These are phyloP conservation scores for Carpatolechia fugitivella DNA, from an alignment of 2,888 invertebrate genomes.

Conservation along the genomic window DNA sequence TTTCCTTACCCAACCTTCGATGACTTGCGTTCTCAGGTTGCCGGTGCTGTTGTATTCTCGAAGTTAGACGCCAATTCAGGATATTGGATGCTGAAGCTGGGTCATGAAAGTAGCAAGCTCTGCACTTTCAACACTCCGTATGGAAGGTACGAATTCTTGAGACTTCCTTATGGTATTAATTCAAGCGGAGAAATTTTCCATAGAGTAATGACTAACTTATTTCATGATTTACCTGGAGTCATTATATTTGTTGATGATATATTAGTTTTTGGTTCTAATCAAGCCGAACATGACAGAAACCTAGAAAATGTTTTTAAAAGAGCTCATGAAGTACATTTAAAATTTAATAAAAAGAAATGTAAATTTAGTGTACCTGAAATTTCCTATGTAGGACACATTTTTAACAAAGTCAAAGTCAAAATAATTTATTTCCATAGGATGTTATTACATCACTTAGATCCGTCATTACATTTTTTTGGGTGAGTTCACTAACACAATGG, in stretches of 20 bases:
- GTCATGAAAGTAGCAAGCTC: conserved; percentile 15
- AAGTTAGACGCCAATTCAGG: conserved; percentile 21
- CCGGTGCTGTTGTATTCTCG: conserved; percentile 9
- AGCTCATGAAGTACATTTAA: conserved; percentile 14
- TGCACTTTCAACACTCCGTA: conserved; percentile 23
- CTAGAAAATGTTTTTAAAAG: conserved; percentile 12
- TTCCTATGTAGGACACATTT: conserved; percentile 16
- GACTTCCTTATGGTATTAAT: conserved; percentile 27
- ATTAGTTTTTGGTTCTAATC: conserved; percentile 11
- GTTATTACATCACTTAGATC: conserved; percentile 12
- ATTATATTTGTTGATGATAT: conserved; percentile 22
- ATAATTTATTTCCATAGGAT: too few species aligned
- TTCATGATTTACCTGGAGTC: conserved; percentile 18
- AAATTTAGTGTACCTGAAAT: conserved; percentile 14
- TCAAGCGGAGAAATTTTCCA: conserved; percentile 23
- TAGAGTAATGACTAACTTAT: conserved; percentile 19
- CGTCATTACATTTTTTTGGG: too few species aligned
- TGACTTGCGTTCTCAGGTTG: conserved; percentile 14
- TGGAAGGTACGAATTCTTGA: conserved; percentile 20
- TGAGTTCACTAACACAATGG: too few species aligned
- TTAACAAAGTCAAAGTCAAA: too few species aligned
- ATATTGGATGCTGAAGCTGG: conserved; percentile 20
- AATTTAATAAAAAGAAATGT: conserved; percentile 18
- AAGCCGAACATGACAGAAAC: conserved; percentile 15
- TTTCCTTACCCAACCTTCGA: conserved; percentile 16